These are phyloP conservation scores for Phaenicophaeus curvirostris DNA, from an alignment of 2,797 vertebrate genomes.

Conservation along the genomic window DNA sequence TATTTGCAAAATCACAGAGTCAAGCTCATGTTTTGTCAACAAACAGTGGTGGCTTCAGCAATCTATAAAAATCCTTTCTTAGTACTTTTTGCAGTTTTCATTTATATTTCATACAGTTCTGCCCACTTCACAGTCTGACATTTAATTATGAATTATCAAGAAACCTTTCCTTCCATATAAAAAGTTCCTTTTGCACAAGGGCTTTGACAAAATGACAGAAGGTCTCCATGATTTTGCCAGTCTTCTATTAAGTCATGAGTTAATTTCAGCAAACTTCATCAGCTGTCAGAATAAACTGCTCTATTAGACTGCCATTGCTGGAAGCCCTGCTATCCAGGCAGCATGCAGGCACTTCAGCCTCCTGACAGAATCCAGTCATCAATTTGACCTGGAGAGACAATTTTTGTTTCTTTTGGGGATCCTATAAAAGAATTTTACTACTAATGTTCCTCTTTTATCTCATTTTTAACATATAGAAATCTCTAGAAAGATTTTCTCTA, in stretches of 20 bases:
- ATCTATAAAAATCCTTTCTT: constrained; percentile 5
- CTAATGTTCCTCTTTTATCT: neutral
- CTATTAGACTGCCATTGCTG: neutral
- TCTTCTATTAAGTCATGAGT: constrained; percentile 57
- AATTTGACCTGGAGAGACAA: neutral
- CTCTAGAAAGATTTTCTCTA: neutral
- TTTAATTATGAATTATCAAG: constrained; percentile 69
- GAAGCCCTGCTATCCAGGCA: neutral
- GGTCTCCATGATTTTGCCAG: constrained; percentile 25
- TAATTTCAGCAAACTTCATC: constrained; percentile 44
- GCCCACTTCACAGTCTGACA: constrained; percentile 41
- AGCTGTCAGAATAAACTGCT: constrained; percentile 46
- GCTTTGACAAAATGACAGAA: constrained; percentile 46
- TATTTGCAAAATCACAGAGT: neutral
- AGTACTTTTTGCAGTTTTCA: neutral
- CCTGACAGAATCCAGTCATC: neutral
- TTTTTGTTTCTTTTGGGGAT: neutral
- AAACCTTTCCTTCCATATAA: constrained; percentile 47
- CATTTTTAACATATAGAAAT: too few relatives aligned
- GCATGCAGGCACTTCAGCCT: neutral
- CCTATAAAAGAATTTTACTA: neutral
- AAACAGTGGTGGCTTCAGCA: neutral
- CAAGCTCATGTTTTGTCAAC: neutral
- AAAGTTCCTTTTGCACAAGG: constrained; percentile 29
- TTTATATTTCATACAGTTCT: neutral